phyloP scores from a whole-genome alignment of 2,797 vertebrate species.

The Sarcophilus harrisii region DNA sequence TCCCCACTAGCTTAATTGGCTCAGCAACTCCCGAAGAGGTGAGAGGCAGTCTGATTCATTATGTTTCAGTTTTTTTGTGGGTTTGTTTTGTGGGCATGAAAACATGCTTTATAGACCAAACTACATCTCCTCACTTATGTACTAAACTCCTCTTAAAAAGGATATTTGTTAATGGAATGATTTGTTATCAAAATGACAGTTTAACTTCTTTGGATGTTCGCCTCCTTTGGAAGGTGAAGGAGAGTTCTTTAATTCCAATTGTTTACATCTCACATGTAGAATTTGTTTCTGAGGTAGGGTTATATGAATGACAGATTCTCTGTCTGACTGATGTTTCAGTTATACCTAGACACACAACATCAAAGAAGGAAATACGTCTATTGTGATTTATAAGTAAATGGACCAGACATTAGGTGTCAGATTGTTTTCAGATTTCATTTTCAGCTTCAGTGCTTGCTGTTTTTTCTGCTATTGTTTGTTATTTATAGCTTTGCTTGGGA shows the following conservation, averaged over 20 bases:
- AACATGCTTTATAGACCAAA: constrained; percentile 16
- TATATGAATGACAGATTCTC: constrained; percentile 13
- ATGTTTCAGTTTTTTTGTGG: constrained; percentile 32
- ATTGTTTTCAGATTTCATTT: constrained; percentile 42
- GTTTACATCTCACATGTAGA: background rate
- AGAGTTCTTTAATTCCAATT: background rate
- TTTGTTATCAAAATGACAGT: background rate
- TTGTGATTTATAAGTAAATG: background rate
- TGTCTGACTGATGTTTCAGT: background rate
- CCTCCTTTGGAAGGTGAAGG: background rate
- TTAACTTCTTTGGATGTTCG: background rate
- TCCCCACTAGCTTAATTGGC: background rate
- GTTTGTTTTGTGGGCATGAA: constrained; percentile 40
- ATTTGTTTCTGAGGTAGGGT: background rate
- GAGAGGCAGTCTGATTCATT: constrained; percentile 22
- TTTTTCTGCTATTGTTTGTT: background rate
- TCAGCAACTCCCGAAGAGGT: background rate
- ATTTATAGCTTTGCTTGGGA: constrained; percentile 47
- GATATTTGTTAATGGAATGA: background rate
- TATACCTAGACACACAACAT: constrained; percentile 40
- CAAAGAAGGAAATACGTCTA: background rate
- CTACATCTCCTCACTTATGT: background rate
- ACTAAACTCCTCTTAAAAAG: background rate
- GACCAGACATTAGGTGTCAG: constrained; percentile 3
- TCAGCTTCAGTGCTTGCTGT: constrained; percentile 12